Percentiles rank a stretch among this genome's conserved stretches.
phyloP scores from a whole-genome alignment of 2,113 vertebrate genomes.

The Daubentonia madagascariensis region DNA sequence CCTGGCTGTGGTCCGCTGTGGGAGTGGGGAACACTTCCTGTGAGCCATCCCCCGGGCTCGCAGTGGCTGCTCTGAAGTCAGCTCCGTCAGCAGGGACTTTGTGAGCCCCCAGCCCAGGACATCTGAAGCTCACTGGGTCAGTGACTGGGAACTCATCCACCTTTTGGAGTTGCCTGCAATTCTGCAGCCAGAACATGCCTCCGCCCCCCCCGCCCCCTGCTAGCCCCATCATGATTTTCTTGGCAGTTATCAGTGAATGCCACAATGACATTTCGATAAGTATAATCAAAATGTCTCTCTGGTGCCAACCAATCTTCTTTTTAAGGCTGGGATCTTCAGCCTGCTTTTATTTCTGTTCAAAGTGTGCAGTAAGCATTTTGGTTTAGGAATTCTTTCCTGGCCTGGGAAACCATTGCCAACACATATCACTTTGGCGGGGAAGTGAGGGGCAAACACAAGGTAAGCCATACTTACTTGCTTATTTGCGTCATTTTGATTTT shows the following conservation, averaged over 20 bases:
- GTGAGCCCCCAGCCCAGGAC: not conserved
- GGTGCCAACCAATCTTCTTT: not conserved
- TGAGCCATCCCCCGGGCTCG: not conserved
- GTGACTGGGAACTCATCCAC: not conserved
- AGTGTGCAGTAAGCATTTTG: not conserved
- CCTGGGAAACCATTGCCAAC: not conserved
- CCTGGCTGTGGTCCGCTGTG: not conserved
- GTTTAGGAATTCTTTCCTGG: not conserved
- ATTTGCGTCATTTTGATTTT: not conserved
- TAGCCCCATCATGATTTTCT: not conserved
- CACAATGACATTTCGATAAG: not conserved
- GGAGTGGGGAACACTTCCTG: not conserved
- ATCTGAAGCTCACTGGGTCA: not conserved
- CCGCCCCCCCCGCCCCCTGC: rapidly evolving
- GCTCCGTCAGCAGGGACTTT: not conserved
- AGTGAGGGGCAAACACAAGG: not conserved
- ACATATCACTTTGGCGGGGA: not conserved
- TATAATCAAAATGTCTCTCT: not conserved
- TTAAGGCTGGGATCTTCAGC: not conserved
- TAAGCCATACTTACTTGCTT: not conserved
- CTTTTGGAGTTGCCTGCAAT: not conserved
- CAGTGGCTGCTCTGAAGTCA: not conserved
- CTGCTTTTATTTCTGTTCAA: not conserved
- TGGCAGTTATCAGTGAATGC: not conserved
- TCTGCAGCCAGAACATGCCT: not conserved